Evolutionary conservation across 2,113 vertebrate species (phyloP).

Genomic region (Erythrolamprus reginae): DNA sequence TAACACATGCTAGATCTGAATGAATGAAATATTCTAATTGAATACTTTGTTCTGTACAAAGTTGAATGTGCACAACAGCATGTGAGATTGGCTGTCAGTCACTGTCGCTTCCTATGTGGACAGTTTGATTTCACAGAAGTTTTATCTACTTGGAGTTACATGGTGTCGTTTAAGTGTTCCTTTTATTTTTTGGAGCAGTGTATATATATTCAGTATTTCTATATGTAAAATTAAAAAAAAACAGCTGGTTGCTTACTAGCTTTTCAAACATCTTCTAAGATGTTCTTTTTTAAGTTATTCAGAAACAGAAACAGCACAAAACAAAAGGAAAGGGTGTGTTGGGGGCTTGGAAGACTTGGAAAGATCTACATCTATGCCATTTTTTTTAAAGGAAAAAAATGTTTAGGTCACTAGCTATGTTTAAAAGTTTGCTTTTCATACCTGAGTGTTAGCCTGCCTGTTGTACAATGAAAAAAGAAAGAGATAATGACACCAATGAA

Average conservation of each 20-base stretch:
- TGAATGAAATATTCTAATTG: too few relatives aligned
- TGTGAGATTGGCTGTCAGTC: too few relatives aligned
- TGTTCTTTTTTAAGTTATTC: constrained; percentile 70
- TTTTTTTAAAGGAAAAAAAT: constrained; percentile 36
- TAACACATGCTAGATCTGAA: too few relatives aligned
- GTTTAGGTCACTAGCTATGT: constrained; percentile 62
- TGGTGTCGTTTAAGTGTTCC: too few relatives aligned
- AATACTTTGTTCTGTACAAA: too few relatives aligned
- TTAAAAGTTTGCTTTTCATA: constrained; percentile 65
- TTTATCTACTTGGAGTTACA: too few relatives aligned
- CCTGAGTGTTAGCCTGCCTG: constrained; percentile 70
- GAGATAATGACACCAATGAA: constrained; percentile 34
- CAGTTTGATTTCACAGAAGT: too few relatives aligned
- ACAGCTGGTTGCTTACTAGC: constrained; percentile 32
- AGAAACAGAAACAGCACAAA: constrained; percentile 73
- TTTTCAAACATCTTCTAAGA: constrained; percentile 50
- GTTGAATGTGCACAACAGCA: too few relatives aligned
- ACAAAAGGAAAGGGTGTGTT: background rate
- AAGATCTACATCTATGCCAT: constrained; percentile 61
- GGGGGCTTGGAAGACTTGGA: background rate
- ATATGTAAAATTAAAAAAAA: constrained; percentile 67
- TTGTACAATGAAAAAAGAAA: constrained; percentile 53
- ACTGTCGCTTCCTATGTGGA: too few relatives aligned
- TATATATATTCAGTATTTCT: constrained; percentile 60
- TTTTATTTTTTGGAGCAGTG: too few relatives aligned